Conservation (phyloP, 2,888 invertebrate species). For the Hemistola chrysoprasaria region DNA sequence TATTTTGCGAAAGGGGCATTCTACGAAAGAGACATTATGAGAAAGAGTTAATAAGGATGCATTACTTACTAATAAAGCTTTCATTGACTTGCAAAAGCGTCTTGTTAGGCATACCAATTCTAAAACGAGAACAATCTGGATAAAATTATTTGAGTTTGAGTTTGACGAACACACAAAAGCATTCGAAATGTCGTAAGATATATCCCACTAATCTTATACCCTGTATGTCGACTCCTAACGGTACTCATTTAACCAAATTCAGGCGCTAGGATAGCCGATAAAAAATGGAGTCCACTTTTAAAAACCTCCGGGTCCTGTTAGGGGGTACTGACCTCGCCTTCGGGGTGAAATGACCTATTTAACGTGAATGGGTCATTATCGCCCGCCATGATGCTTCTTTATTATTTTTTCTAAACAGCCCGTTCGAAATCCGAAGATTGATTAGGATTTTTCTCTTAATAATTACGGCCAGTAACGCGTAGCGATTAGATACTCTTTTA, state of each 20-base stretch:
- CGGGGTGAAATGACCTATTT: constrained; percentile 79
- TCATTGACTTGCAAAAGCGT: too few relatives aligned
- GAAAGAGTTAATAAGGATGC: too few relatives aligned
- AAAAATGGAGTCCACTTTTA: constrained; percentile 70
- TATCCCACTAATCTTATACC: constrained; percentile 39
- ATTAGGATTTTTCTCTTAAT: constrained; percentile 25
- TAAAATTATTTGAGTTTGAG: too few relatives aligned
- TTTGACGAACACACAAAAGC: background rate
- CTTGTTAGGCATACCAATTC: too few relatives aligned
- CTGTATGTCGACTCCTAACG: constrained; percentile 57
- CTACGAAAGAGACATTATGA: too few relatives aligned
- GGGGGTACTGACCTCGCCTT: constrained; percentile 65
- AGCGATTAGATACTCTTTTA: constrained; percentile 22
- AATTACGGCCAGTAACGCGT: constrained; percentile 12
- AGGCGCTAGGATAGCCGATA: constrained; percentile 67
- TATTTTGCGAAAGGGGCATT: too few relatives aligned
- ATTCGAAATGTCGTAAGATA: constrained; percentile 39
- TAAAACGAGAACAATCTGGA: background rate
- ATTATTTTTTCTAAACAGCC: constrained; percentile 23
- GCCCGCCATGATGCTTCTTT: constrained; percentile 38
- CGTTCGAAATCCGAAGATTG: constrained; percentile 31
- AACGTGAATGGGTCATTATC: constrained; percentile 71
- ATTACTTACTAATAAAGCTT: too few relatives aligned
- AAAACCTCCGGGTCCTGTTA: constrained; percentile 76
- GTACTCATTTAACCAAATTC: constrained; percentile 71